Conservation (phyloP, 2,113 vertebrate genomes). For the Solenodon paradoxus region DNA sequence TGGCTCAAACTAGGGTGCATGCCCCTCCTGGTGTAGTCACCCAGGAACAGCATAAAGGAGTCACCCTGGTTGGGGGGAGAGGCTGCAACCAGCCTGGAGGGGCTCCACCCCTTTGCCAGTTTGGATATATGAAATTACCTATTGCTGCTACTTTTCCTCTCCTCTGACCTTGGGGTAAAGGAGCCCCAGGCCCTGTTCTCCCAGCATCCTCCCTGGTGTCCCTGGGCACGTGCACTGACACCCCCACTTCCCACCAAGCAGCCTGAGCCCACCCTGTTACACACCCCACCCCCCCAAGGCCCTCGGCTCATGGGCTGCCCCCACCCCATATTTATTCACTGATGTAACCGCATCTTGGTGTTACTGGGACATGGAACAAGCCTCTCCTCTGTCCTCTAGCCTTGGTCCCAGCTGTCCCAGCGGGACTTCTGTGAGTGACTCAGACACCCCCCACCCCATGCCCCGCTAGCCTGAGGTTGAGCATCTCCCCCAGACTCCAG, state of each 20-base stretch:
- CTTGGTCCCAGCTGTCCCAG: not conserved
- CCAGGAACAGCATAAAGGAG: not conserved
- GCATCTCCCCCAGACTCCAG: not conserved
- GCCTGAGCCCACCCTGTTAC: not conserved
- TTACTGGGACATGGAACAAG: not conserved
- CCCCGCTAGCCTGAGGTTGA: not conserved
- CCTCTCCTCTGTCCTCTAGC: not conserved
- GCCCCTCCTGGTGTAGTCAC: not conserved
- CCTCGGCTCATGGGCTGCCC: not conserved
- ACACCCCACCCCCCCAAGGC: not conserved
- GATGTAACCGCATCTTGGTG: not conserved
- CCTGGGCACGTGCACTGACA: constrained; percentile 59
- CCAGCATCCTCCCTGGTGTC: constrained; percentile 25
- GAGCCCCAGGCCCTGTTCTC: not conserved
- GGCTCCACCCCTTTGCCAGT: not conserved
- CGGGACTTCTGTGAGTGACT: not conserved
- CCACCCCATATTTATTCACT: constrained; percentile 57
- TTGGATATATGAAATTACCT: constrained; percentile 71
- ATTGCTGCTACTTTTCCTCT: constrained; percentile 79
- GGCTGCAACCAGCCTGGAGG: not conserved
- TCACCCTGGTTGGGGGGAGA: not conserved
- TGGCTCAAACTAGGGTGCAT: not conserved
- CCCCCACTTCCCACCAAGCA: not conserved
- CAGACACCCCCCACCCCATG: not conserved
- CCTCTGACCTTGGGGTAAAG: constrained; percentile 34